These are phyloP conservation scores for Omphaloscelis lunosa DNA, from an alignment of 2,888 invertebrate species.

Conservation along the genomic window DNA sequence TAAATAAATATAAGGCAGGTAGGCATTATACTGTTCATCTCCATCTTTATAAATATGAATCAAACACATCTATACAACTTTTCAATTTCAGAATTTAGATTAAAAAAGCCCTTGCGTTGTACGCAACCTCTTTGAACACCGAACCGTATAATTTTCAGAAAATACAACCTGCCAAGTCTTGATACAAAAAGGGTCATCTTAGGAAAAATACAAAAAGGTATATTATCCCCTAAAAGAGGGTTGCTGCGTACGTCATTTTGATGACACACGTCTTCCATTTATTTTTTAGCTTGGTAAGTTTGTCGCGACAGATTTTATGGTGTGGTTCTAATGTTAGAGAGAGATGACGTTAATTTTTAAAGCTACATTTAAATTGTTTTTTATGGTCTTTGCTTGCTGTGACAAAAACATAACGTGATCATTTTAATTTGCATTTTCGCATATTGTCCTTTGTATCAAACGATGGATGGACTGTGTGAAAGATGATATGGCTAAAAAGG, in stretches of 20 bases:
- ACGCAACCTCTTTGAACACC: slow-evolving; percentile 23
- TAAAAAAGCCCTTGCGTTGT: slow-evolving; percentile 14
- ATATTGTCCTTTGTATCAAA: neutral
- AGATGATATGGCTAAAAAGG: too few relatives aligned
- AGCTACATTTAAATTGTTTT: neutral
- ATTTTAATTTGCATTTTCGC: neutral
- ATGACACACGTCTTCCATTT: slow-evolving; percentile 43
- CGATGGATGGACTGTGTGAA: too few relatives aligned
- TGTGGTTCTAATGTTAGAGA: slow-evolving; percentile 7
- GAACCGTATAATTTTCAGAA: slow-evolving; percentile 14
- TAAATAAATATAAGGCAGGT: neutral
- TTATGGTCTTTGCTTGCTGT: neutral
- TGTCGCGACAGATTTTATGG: slow-evolving; percentile 34
- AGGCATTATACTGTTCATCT: neutral
- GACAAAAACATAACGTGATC: neutral
- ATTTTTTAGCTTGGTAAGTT: slow-evolving; percentile 33
- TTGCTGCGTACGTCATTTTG: slow-evolving; percentile 20
- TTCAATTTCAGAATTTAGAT: slow-evolving; percentile 30
- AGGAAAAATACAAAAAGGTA: slow-evolving; percentile 23
- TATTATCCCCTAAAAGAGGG: neutral
- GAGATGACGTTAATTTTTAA: neutral
- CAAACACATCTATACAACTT: neutral
- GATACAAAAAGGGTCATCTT: slow-evolving; percentile 39
- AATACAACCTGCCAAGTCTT: slow-evolving; percentile 21
- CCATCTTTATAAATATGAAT: neutral